Evolutionary conservation across 30 jellyfish, hydroid and myxozoan species (phyloP).

Genomic region (Aurelia sp.): DNA sequence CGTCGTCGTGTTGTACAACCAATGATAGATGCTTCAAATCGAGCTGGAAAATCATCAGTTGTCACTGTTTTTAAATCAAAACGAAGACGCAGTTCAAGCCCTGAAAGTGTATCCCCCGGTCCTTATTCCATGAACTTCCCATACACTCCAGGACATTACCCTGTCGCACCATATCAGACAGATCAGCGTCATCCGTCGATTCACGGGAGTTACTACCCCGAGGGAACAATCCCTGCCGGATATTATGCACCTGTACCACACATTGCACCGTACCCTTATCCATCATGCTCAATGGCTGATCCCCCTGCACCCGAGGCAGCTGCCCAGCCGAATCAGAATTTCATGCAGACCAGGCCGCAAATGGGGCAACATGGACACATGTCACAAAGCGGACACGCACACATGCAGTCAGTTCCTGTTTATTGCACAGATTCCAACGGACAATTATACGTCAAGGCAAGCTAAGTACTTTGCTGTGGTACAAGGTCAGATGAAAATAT

Average conservation of each 20-base stretch:
- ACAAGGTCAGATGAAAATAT: not conserved
- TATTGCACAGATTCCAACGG: slow-evolving; percentile 77
- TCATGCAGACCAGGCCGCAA: slow-evolving; percentile 68
- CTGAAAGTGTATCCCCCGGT: slow-evolving; percentile 97
- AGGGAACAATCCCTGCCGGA: slow-evolving; percentile 83
- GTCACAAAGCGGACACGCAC: slow-evolving; percentile 76
- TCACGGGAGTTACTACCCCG: slow-evolving; percentile 93
- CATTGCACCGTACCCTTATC: slow-evolving; percentile 66
- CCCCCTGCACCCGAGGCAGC: slow-evolving; percentile 50
- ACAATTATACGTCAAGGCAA: slow-evolving; percentile 67
- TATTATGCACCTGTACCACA: slow-evolving; percentile 86
- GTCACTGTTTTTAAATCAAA: slow-evolving; percentile 98
- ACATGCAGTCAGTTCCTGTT: slow-evolving; percentile 76
- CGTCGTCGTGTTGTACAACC: slow-evolving; percentile 99
- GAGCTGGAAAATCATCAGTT: slow-evolving; percentile 99
- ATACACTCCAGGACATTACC: slow-evolving; percentile 92
- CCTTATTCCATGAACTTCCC: slow-evolving; percentile 92
- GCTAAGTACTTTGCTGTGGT: slow-evolving; percentile 9
- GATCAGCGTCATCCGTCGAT: slow-evolving; percentile 89
- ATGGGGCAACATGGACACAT: slow-evolving; percentile 69
- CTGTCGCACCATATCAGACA: slow-evolving; percentile 82
- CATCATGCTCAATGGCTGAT: slow-evolving; percentile 62
- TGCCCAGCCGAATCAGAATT: slow-evolving; percentile 66
- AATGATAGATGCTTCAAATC: slow-evolving; percentile 98
- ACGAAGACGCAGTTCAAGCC: slow-evolving; percentile 92